Evolutionary conservation across 2,888 invertebrate genomes (phyloP).

Genomic region (Hypselothyrea guttata): DNA sequence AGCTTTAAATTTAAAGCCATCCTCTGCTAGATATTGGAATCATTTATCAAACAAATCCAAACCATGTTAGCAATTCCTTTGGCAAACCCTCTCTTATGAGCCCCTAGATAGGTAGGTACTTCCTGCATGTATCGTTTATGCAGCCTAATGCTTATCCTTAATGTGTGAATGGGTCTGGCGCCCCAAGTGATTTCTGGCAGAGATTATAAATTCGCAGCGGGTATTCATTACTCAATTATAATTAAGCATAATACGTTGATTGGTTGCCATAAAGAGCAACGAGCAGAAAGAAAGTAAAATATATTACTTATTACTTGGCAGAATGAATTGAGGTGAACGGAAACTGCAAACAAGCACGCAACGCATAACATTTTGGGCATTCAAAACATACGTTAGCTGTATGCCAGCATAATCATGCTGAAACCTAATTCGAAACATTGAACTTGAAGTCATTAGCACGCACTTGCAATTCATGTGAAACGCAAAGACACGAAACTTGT

Average conservation of each 20-base stretch:
- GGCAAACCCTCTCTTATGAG: too few species aligned
- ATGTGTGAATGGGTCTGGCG: too few species aligned
- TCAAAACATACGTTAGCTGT: constrained; percentile 4
- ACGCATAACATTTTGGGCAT: constrained; percentile 11
- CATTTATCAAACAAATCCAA: too few species aligned
- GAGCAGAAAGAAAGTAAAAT: not conserved
- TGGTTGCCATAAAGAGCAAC: constrained; percentile 24
- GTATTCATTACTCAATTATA: constrained; percentile 27
- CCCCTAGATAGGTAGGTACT: too few species aligned
- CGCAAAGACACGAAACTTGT: constrained; percentile 32
- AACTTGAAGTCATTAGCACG: constrained; percentile 40
- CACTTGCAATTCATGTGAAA: constrained; percentile 26
- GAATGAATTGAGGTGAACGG: too few species aligned
- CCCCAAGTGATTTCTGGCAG: too few species aligned
- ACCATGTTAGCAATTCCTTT: too few species aligned
- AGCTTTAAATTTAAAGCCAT: too few species aligned
- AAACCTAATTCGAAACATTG: not conserved
- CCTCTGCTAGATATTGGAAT: too few species aligned
- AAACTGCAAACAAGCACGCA: constrained; percentile 38
- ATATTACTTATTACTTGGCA: constrained; percentile 3
- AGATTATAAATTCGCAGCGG: constrained; percentile 6
- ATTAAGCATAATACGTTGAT: constrained; percentile 26
- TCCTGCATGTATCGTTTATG: too few species aligned
- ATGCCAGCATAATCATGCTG: constrained; percentile 12
- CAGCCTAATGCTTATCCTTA: too few species aligned